A percentile compares a stretch with the other conserved stretches of the same genome.
Conservation (phyloP, 2,113 vertebrate species). For the Sinocyclocheilus maitianheensis region DNA sequence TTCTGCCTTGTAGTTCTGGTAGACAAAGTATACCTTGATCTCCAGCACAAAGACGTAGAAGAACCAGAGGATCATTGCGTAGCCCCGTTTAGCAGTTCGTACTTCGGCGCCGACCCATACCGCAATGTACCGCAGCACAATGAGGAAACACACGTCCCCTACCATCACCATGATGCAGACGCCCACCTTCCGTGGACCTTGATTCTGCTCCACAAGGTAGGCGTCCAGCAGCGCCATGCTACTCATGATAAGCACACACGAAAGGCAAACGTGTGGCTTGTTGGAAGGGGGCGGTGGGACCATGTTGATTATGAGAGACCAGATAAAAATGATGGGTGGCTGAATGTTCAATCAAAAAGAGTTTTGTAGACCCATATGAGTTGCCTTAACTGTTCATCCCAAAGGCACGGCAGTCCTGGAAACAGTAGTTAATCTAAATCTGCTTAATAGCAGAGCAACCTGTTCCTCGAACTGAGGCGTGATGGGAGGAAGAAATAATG, state of each 20-base stretch:
- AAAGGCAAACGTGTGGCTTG: conserved; percentile 62
- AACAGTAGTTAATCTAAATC: conserved; percentile 13
- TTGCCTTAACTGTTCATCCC: conserved; percentile 28
- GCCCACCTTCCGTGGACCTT: conserved; percentile 59
- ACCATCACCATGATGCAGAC: conserved; percentile 63
- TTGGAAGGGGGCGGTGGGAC: conserved; percentile 57
- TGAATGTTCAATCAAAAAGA: neutral
- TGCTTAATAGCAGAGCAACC: conserved; percentile 2
- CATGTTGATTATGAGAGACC: conserved; percentile 47
- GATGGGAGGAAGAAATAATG: neutral
- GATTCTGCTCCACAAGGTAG: conserved; percentile 63
- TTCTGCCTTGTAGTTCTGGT: conserved; percentile 65
- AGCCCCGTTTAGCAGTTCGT: conserved; percentile 58
- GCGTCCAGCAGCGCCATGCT: conserved; percentile 63
- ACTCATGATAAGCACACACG: conserved; percentile 59
- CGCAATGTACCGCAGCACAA: conserved; percentile 59
- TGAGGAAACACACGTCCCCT: conserved; percentile 61
- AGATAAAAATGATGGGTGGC: neutral
- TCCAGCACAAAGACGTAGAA: conserved; percentile 65
- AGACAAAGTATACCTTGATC: conserved; percentile 66
- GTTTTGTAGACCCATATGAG: conserved; percentile 2
- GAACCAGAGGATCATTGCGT: conserved; percentile 66
- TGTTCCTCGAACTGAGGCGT: neutral
- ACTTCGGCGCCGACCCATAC: conserved; percentile 65
- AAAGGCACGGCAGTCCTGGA: neutral